Conservation (phyloP, 1,140 invertebrate species). For the Agrilus planipennis region DNA sequence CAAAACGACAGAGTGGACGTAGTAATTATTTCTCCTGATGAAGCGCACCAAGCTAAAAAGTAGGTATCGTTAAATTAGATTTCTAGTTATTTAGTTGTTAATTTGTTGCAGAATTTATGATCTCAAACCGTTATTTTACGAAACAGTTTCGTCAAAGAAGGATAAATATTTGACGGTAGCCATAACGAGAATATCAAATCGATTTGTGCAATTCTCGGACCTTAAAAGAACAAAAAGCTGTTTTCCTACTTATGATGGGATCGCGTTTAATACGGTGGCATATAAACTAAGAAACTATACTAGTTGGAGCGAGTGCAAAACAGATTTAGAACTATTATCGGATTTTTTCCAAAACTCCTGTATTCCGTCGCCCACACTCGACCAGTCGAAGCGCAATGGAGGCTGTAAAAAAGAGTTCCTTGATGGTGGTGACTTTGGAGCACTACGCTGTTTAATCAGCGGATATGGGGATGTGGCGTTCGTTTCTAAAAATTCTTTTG, state of each 20-base stretch:
- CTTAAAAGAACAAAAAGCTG: conserved; percentile 56
- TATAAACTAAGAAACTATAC: too few species aligned
- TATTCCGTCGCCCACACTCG: too few species aligned
- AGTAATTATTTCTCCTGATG: conserved; percentile 44
- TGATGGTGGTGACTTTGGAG: conserved; percentile 44
- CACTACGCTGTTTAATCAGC: conserved; percentile 70
- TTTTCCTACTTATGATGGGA: conserved; percentile 51
- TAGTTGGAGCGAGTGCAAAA: too few species aligned
- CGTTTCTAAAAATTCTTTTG: conserved; percentile 56
- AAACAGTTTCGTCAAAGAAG: conserved; percentile 45
- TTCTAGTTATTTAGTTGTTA: background rate
- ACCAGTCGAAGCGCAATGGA: too few species aligned
- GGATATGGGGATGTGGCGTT: conserved; percentile 77
- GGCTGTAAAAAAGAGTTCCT: too few species aligned
- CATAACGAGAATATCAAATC: conserved; percentile 50
- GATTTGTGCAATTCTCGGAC: conserved; percentile 45
- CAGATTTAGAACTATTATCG: too few species aligned
- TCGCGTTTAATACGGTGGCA: conserved; percentile 50
- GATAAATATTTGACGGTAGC: conserved; percentile 55
- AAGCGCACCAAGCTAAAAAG: conserved; percentile 42
- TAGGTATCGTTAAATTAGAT: conserved; percentile 20
- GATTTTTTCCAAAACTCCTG: too few species aligned
- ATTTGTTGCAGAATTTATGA: conserved; percentile 40
- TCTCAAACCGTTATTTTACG: conserved; percentile 53
- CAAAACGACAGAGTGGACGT: conserved; percentile 49